Percentiles rank a stretch among this genome's conserved stretches.
phyloP scores from a whole-genome alignment of 2,113 vertebrate genomes.

The Kryptolebias marmoratus region DNA sequence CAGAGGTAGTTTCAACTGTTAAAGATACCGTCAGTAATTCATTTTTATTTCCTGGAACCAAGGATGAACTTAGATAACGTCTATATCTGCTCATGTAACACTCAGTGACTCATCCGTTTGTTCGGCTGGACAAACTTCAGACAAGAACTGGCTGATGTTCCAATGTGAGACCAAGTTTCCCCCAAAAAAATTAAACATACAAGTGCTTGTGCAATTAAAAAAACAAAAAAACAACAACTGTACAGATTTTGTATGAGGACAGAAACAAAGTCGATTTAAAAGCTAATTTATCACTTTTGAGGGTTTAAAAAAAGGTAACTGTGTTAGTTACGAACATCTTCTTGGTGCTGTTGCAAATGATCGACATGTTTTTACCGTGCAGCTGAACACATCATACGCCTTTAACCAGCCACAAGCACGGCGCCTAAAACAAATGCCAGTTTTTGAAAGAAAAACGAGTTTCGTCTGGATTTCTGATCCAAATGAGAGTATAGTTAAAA shows the following conservation, averaged over 20 bases:
- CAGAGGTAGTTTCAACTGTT: slow-evolving; percentile 72
- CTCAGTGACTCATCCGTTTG: slow-evolving; percentile 12
- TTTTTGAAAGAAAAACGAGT: background rate
- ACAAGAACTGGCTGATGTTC: slow-evolving; percentile 5
- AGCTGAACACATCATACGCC: background rate
- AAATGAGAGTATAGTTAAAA: background rate
- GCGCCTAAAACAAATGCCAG: background rate
- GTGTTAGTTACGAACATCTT: background rate
- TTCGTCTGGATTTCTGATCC: no score
- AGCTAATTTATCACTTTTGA: no score
- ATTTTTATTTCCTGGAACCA: slow-evolving; percentile 16
- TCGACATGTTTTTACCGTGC: no score
- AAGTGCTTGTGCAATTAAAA: slow-evolving; percentile 52
- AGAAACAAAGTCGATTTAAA: background rate
- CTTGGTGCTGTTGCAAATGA: background rate
- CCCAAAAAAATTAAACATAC: slow-evolving; percentile 3
- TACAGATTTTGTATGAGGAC: background rate
- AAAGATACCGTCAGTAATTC: slow-evolving; percentile 28
- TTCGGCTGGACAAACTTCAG: slow-evolving; percentile 17
- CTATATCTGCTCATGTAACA: slow-evolving; percentile 32
- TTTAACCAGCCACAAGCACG: background rate
- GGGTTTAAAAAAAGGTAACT: no score
- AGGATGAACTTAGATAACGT: slow-evolving; percentile 17
- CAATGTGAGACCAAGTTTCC: slow-evolving; percentile 5
- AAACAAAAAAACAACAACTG: background rate